Conservation (phyloP, 2,888 invertebrate species). For the Perdita meconis region DNA sequence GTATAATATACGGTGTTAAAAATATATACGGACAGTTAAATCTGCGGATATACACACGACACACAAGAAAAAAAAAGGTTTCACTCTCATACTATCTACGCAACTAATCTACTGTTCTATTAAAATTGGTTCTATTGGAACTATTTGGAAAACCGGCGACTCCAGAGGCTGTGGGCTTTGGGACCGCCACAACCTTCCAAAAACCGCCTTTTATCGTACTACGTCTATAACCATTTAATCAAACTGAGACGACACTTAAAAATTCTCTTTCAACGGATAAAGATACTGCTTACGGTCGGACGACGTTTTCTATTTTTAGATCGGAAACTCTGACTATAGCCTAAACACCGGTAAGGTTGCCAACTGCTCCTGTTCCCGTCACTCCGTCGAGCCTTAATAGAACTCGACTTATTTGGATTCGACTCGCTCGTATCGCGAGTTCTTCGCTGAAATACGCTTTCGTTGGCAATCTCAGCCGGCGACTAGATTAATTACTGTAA, state of each 20-base stretch:
- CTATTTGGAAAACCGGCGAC: constrained; percentile 47
- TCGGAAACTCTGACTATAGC: constrained; percentile 59
- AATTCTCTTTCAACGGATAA: constrained; percentile 53
- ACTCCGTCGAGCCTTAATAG: neutral
- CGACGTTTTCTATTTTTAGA: constrained; percentile 64
- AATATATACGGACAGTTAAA: constrained; percentile 59
- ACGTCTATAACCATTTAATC: constrained; percentile 73
- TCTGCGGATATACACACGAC: constrained; percentile 67
- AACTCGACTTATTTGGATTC: neutral
- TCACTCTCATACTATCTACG: constrained; percentile 80
- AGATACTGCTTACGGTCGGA: constrained; percentile 64
- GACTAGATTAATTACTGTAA: constrained; percentile 70
- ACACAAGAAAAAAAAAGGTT: constrained; percentile 68
- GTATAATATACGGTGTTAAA: constrained; percentile 36
- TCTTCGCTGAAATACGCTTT: neutral
- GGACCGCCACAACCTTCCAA: constrained; percentile 62
- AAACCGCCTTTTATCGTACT: constrained; percentile 67
- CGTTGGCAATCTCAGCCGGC: constrained; percentile 53
- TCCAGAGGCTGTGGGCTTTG: constrained; percentile 47
- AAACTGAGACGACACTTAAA: constrained; percentile 68
- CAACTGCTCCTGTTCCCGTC: constrained; percentile 37
- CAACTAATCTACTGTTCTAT: constrained; percentile 77
- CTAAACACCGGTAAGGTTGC: constrained; percentile 62
- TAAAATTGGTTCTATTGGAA: constrained; percentile 67
- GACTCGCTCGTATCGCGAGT: no score